phyloP scores from a whole-genome alignment of 2,888 invertebrate genomes.

The Sinelater perroti region DNA sequence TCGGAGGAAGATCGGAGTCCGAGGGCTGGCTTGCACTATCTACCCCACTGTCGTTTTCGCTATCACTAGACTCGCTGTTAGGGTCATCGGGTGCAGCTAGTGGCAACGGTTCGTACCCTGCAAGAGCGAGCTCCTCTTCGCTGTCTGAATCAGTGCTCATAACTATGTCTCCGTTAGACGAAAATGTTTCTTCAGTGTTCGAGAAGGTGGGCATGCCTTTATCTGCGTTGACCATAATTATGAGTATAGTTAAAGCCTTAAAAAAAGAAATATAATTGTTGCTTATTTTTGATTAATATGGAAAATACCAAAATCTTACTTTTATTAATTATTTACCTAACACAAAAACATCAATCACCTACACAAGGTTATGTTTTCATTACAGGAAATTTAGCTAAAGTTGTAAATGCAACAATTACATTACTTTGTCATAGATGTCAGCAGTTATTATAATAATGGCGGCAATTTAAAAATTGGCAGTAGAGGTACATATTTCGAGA shows the following conservation, averaged over 20 bases:
- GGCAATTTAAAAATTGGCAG: too few species aligned
- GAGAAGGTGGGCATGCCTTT: conserved; percentile 52
- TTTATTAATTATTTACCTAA: not conserved
- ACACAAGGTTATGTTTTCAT: not conserved
- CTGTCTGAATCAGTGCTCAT: conserved; percentile 58
- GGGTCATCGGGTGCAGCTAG: conserved; percentile 60
- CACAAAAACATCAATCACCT: too few species aligned
- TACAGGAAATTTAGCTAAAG: not conserved
- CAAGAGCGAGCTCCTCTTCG: conserved; percentile 63
- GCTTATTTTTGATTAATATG: not conserved
- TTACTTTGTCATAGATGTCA: too few species aligned
- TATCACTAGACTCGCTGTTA: conserved; percentile 53
- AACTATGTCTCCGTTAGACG: conserved; percentile 43
- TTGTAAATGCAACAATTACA: too few species aligned
- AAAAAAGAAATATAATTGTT: not conserved
- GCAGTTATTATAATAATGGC: too few species aligned
- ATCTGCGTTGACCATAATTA: conserved; percentile 45
- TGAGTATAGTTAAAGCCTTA: not conserved
- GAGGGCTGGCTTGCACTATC: conserved; percentile 15
- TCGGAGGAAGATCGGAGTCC: conserved; percentile 55
- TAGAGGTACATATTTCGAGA: too few species aligned
- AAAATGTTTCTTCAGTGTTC: conserved; percentile 46
- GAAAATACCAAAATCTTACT: not conserved
- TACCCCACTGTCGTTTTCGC: conserved; percentile 41
- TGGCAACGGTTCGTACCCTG: conserved; percentile 66